Conservation (phyloP, 2,888 invertebrate genomes). For the Caradrina kadenii region DNA sequence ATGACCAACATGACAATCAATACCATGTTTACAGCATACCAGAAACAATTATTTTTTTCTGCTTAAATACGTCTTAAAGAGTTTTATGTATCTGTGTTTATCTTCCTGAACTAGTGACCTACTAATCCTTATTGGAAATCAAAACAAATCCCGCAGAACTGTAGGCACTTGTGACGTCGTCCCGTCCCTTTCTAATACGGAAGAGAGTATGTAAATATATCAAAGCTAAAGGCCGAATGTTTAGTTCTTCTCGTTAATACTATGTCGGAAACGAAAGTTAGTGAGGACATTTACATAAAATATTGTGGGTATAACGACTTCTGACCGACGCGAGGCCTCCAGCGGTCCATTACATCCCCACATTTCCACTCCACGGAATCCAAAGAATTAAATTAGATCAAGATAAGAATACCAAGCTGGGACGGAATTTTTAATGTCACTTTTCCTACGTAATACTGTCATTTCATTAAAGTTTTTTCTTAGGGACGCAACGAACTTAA, state of each 20-base stretch:
- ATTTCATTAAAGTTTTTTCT: slow-evolving; percentile 34
- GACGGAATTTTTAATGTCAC: slow-evolving; percentile 41
- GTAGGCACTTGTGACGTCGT: neutral
- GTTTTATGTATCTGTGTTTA: slow-evolving; percentile 23
- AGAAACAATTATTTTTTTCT: slow-evolving; percentile 14
- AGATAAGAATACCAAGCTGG: slow-evolving; percentile 38
- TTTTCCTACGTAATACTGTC: slow-evolving; percentile 24
- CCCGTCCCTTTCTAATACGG: slow-evolving; percentile 17
- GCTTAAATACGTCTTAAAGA: neutral
- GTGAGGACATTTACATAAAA: slow-evolving; percentile 50
- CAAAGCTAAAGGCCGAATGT: slow-evolving; percentile 16
- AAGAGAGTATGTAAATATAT: slow-evolving; percentile 3
- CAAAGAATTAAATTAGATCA: slow-evolving; percentile 51
- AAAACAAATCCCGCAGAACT: slow-evolving; percentile 40
- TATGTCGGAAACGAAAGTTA: slow-evolving; percentile 35
- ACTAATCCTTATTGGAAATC: slow-evolving; percentile 44
- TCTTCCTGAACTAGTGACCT: slow-evolving; percentile 47
- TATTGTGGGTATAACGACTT: slow-evolving; percentile 36
- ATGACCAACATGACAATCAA: neutral
- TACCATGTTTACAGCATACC: slow-evolving; percentile 26
- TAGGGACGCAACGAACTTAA: neutral
- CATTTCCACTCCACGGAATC: slow-evolving; percentile 42
- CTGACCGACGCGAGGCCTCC: slow-evolving; percentile 22
- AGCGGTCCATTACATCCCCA: slow-evolving; percentile 37
- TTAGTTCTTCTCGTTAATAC: slow-evolving; percentile 12